Conservation (phyloP, 2,888 invertebrate genomes). For the Eupsilia transversa region DNA sequence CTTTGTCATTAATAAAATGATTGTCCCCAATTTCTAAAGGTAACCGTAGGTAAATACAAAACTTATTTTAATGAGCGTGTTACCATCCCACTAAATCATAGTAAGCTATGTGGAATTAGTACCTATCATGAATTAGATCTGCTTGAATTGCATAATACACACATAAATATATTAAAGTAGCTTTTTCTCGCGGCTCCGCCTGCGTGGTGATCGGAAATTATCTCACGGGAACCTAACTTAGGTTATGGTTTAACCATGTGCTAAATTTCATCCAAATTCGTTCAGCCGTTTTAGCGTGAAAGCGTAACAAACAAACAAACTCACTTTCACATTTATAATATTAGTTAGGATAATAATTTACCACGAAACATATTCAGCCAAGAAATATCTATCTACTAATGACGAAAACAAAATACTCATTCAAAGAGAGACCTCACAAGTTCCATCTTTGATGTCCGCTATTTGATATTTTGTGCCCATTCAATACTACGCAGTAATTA, state of each 20-base stretch:
- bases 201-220: no score
- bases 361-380: not conserved
- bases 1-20: not conserved
- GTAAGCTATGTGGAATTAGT: not conserved
- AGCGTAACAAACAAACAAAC: no score
- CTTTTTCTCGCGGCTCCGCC: no score
- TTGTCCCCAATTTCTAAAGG: not conserved
- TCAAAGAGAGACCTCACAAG: constrained; percentile 38
- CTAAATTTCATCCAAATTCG: no score
- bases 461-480: constrained; percentile 55
- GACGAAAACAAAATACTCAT: constrained; percentile 30
- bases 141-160: not conserved
- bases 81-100: not conserved
- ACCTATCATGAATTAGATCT: not conserved
- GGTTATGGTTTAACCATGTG: no score
- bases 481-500: constrained; percentile 55
- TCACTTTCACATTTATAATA: no score
- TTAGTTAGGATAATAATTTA: no score
- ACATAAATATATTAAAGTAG: not conserved
- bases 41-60: not conserved
- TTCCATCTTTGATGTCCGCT: constrained; percentile 47
- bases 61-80: not conserved
- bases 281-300: no score
- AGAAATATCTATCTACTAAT: constrained; percentile 20
- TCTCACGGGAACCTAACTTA: no score